A percentile compares a stretch with the other conserved stretches of the same genome.
phyloP scores from a whole-genome alignment of 2,797 vertebrate genomes.

The Percopsis omiscomaycus region DNA sequence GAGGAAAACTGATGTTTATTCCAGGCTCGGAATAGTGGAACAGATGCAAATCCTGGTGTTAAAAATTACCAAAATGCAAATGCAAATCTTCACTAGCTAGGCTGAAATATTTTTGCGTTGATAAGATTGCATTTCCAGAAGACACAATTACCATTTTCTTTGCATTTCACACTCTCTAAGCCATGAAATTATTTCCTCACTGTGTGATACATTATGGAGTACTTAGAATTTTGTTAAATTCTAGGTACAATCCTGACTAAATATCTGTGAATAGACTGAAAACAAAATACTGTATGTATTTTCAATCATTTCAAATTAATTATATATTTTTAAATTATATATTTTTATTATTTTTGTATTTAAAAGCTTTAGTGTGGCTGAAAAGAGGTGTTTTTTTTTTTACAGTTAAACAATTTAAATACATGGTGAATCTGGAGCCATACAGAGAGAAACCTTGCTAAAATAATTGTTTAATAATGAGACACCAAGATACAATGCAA shows the following conservation, averaged over 20 bases:
- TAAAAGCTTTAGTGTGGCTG: neutral
- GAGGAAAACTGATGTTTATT: slow-evolving; percentile 20
- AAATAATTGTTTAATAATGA: no score
- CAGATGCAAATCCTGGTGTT: slow-evolving; percentile 48
- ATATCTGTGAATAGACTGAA: slow-evolving; percentile 1
- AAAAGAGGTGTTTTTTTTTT: neutral
- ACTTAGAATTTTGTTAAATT: neutral
- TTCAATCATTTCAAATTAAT: neutral
- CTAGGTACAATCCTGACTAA: neutral
- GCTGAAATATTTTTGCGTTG: no score
- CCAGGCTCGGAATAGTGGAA: slow-evolving; percentile 27
- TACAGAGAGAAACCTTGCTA: no score
- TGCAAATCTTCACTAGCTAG: no score
- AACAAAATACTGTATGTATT: neutral
- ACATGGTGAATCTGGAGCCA: no score
- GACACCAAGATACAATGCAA: no score
- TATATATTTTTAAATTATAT: no score
- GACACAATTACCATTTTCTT: neutral
- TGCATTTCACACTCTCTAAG: neutral
- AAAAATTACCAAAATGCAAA: slow-evolving; percentile 12
- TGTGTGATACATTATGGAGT: neutral
- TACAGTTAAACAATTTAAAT: neutral
- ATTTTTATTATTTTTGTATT: neutral
- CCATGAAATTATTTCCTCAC: neutral
- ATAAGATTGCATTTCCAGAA: no score